Conservation (phyloP, 2,113 vertebrate genomes). For the Oryzias woworae region DNA sequence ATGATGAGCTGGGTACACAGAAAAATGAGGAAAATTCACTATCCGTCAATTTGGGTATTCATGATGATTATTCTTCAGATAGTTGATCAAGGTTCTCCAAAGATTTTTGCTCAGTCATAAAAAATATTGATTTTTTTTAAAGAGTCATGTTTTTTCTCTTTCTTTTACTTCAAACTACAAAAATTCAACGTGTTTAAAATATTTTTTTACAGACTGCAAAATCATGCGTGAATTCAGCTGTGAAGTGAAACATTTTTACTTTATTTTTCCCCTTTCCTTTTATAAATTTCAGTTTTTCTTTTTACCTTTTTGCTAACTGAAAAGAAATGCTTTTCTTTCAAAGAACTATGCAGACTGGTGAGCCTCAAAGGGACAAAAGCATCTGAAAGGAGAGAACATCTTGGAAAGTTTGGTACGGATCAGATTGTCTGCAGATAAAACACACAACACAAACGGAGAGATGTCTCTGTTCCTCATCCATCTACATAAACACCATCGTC, state of each 20-base stretch:
- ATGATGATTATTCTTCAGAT: neutral
- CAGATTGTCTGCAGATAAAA: neutral
- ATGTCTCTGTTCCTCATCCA: too few relatives aligned
- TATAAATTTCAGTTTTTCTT: neutral
- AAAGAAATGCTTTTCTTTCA: conserved; percentile 16
- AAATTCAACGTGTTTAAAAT: too few relatives aligned
- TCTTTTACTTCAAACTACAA: too few relatives aligned
- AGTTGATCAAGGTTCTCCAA: conserved; percentile 11
- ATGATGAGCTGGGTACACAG: neutral
- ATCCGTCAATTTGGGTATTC: too few relatives aligned
- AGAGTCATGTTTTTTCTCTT: too few relatives aligned
- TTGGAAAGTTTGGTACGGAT: conserved; percentile 31
- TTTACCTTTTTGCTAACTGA: too few relatives aligned
- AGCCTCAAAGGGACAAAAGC: conserved; percentile 1
- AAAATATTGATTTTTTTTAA: too few relatives aligned
- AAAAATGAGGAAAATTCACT: conserved; percentile 11
- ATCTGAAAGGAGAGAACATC: conserved; percentile 7
- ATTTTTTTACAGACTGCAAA: too few relatives aligned
- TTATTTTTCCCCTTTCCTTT: neutral
- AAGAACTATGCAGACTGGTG: conserved; percentile 21
- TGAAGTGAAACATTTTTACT: neutral
- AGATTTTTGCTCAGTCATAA: too few relatives aligned
- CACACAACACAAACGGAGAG: neutral
- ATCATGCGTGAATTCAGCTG: too few relatives aligned
- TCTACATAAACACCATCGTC: too few relatives aligned